Conservation (phyloP, 2,888 invertebrate species). For the Dynastes hyllus region DNA sequence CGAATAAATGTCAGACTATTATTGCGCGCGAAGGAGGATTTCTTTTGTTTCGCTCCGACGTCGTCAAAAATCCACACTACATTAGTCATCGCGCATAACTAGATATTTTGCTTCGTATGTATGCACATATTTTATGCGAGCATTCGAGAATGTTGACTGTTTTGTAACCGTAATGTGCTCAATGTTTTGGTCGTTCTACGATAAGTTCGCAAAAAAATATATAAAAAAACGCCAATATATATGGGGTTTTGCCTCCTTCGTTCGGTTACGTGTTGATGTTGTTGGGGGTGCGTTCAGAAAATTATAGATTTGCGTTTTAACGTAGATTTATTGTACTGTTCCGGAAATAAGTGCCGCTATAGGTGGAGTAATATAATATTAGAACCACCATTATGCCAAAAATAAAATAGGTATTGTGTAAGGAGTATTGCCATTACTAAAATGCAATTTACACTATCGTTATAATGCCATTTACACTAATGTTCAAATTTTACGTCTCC, state of each 20-base stretch:
- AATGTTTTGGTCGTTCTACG: too few relatives aligned
- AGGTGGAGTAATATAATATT: slow-evolving; percentile 2
- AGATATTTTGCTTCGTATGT: background rate
- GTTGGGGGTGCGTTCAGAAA: background rate
- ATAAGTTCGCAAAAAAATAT: too few relatives aligned
- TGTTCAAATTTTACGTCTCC: too few relatives aligned
- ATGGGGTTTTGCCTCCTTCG: background rate
- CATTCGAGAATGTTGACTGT: too few relatives aligned
- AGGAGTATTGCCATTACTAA: too few relatives aligned
- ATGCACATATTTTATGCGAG: too few relatives aligned
- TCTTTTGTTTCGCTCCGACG: background rate
- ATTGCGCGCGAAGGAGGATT: background rate
- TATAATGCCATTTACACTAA: too few relatives aligned
- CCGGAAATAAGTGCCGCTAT: background rate
- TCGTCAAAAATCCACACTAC: background rate
- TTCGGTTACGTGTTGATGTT: background rate
- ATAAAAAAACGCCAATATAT: too few relatives aligned
- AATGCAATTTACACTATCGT: too few relatives aligned
- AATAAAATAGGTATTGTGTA: too few relatives aligned
- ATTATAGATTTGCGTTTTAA: slow-evolving; percentile 8
- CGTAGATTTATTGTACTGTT: background rate
- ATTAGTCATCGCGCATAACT: slow-evolving; percentile 3
- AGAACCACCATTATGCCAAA: background rate
- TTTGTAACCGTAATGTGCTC: too few relatives aligned
- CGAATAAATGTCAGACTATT: slow-evolving; percentile 5